These are phyloP conservation scores for Graphium colonna DNA, from an alignment of 2,888 invertebrate species.

Conservation along the genomic window DNA sequence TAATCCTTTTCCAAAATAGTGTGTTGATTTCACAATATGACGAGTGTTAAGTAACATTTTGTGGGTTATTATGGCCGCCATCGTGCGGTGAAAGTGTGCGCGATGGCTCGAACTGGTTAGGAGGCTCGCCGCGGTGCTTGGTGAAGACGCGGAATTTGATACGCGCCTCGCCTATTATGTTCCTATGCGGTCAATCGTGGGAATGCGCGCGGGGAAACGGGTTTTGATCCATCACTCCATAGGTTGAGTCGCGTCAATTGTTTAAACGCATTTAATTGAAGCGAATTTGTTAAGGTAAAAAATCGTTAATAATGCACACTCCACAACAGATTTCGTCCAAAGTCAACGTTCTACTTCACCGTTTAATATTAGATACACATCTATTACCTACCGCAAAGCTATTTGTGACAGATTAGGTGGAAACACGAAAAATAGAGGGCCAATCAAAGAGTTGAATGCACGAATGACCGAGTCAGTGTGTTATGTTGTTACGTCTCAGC, in stretches of 20 bases:
- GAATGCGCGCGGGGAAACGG: slow-evolving; percentile 18
- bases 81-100: slow-evolving; percentile 46
- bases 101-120: slow-evolving; percentile 36
- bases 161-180: slow-evolving; percentile 24
- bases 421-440: slow-evolving; percentile 67
- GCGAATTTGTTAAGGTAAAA: too few relatives aligned
- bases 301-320: too few relatives aligned
- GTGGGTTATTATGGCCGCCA: slow-evolving; percentile 34
- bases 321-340: too few relatives aligned
- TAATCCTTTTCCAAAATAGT: too few relatives aligned
- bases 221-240: slow-evolving; percentile 4
- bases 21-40: background rate
- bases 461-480: slow-evolving; percentile 80
- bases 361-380: too few relatives aligned
- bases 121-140: slow-evolving; percentile 17
- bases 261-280: too few relatives aligned
- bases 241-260: too few relatives aligned
- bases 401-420: too few relatives aligned
- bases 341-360: too few relatives aligned
- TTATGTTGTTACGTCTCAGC: slow-evolving; percentile 79
- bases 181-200: slow-evolving; percentile 22
- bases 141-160: slow-evolving; percentile 25
- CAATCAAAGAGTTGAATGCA: slow-evolving; percentile 79
- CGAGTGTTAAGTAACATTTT: slow-evolving; percentile 33
- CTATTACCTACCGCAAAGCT: too few relatives aligned